Percentiles rank a stretch among this genome's conserved stretches.
These are phyloP conservation scores for Armadillidium nasatum DNA, from an alignment of 1,140 invertebrate species.

Conservation along the genomic window DNA sequence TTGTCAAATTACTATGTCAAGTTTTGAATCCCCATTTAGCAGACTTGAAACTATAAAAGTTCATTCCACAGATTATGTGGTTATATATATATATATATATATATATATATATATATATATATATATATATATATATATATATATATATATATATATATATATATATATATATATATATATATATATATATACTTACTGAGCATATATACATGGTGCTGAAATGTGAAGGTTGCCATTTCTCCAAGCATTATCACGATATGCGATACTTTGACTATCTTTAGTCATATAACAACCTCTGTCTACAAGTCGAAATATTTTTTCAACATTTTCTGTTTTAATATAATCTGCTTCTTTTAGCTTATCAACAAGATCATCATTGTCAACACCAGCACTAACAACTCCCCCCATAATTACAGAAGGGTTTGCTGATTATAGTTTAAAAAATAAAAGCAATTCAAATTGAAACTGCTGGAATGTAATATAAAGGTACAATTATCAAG, in stretches of 20 bases:
- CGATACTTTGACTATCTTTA: slow-evolving; percentile 57
- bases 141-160: too few species aligned
- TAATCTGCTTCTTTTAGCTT: slow-evolving; percentile 70
- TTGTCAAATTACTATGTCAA: too few species aligned
- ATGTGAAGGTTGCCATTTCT: slow-evolving; percentile 73
- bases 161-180: too few species aligned
- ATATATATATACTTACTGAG: slow-evolving; percentile 57
- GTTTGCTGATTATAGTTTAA: neutral
- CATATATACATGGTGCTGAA: slow-evolving; percentile 86
- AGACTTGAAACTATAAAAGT: too few species aligned
- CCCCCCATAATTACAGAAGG: slow-evolving; percentile 64
- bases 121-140: too few species aligned
- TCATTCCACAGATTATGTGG: too few species aligned
- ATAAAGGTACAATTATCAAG: too few species aligned
- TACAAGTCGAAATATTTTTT: slow-evolving; percentile 74
- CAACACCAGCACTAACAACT: slow-evolving; percentile 69
- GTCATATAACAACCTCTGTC: slow-evolving; percentile 77
- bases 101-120: too few species aligned
- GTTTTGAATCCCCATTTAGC: too few species aligned
- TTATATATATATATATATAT: too few species aligned
- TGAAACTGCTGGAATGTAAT: too few species aligned
- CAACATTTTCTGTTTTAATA: slow-evolving; percentile 65
- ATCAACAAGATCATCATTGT: slow-evolving; percentile 82
- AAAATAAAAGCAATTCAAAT: too few species aligned
- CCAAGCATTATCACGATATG: slow-evolving; percentile 78